Conservation (phyloP, 1,140 invertebrate species). For the Dreissena rostriformis region DNA sequence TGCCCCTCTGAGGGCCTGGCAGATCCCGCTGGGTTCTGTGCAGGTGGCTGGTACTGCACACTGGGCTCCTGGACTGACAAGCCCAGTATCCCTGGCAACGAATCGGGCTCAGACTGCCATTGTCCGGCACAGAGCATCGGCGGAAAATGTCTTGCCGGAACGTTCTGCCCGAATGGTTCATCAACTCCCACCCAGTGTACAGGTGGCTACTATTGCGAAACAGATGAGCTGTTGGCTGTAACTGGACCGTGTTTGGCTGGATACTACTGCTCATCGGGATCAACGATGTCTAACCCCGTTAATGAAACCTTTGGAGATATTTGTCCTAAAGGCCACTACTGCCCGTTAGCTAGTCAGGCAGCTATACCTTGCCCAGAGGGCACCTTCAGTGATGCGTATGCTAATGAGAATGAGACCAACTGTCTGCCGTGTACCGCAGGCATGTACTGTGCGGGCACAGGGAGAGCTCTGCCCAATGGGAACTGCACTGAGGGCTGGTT, state of each 20-base stretch:
- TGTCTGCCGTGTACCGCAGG: conserved; percentile 78
- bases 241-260: conserved; percentile 74
- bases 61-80: conserved; percentile 73
- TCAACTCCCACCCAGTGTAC: conserved; percentile 68
- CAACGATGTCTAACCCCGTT: conserved; percentile 73
- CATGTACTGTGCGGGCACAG: conserved; percentile 75
- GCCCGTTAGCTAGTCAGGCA: conserved; percentile 70
- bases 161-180: conserved; percentile 76
- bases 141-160: conserved; percentile 75
- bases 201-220: conserved; percentile 76
- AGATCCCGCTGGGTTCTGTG: conserved; percentile 70
- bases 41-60: conserved; percentile 77
- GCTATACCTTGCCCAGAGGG: conserved; percentile 72
- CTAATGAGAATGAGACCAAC: conserved; percentile 71
- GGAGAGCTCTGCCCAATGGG: conserved; percentile 71
- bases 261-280: conserved; percentile 74
- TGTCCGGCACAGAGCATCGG: conserved; percentile 75
- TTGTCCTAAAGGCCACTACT: conserved; percentile 79
- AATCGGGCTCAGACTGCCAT: conserved; percentile 64
- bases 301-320: conserved; percentile 76
- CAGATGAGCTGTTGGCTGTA: conserved; percentile 69
- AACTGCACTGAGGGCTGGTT: conserved; percentile 77
- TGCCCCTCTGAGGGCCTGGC: conserved; percentile 70
- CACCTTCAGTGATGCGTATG: conserved; percentile 70
- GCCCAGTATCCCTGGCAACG: conserved; percentile 71